These are phyloP conservation scores for Pachycephus smyrnensis DNA, from an alignment of 2,888 invertebrate species.

Conservation along the genomic window DNA sequence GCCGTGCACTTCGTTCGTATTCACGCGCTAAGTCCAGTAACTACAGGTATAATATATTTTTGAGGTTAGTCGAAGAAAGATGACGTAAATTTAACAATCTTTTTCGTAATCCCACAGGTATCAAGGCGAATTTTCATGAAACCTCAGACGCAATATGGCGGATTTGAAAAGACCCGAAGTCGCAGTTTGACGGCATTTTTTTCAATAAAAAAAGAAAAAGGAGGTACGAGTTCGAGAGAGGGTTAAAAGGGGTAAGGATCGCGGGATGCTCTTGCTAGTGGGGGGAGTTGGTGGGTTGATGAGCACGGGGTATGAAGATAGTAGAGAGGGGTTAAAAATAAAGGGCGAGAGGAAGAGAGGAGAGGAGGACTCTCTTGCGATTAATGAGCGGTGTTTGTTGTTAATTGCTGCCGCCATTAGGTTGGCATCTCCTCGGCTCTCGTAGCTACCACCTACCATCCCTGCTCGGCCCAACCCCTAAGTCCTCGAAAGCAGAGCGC, in stretches of 20 bases:
- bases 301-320: neutral
- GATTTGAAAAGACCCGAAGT: neutral
- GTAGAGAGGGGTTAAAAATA: neutral
- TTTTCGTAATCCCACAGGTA: neutral
- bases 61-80: neutral
- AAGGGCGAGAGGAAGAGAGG: neutral
- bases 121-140: neutral
- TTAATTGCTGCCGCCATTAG: constrained; percentile 67
- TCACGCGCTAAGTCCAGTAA: neutral
- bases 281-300: neutral
- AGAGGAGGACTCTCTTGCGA: constrained; percentile 52
- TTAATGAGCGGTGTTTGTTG: constrained; percentile 68
- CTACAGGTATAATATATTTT: neutral
- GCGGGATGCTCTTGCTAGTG: neutral
- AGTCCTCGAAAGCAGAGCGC: constrained; percentile 57
- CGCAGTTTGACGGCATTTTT: constrained; percentile 1
- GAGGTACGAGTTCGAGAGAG: neutral
- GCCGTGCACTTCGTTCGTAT: neutral
- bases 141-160: neutral
- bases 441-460: constrained; percentile 23
- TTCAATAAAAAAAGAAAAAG: neutral
- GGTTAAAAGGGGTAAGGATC: constrained; percentile 1
- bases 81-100: neutral
- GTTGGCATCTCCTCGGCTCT: constrained; percentile 59
- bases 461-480: constrained; percentile 29